Conservation (phyloP, 2,888 invertebrate species). For the Polydrusus pterygomalis region DNA sequence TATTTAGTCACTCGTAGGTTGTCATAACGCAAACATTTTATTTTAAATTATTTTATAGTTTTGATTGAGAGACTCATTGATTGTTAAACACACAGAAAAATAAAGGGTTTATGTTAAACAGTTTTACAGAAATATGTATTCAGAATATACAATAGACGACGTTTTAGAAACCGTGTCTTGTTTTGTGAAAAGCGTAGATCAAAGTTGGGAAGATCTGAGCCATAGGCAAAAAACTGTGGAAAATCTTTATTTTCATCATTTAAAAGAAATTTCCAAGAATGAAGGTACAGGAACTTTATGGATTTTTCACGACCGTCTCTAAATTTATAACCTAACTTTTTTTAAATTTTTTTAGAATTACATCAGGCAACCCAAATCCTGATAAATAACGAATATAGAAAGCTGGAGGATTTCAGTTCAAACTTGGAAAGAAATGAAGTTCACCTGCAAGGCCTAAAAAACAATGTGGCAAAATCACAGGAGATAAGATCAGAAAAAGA, state of each 20-base stretch:
- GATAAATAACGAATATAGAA: slow-evolving; percentile 5
- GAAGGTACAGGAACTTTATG: not conserved
- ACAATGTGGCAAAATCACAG: not conserved
- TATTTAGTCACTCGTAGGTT: too few relatives aligned
- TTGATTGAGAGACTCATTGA: too few relatives aligned
- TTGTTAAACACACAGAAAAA: too few relatives aligned
- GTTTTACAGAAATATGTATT: not conserved
- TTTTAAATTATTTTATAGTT: not conserved
- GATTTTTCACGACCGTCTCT: not conserved
- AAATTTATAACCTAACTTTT: not conserved
- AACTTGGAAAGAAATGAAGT: slow-evolving; percentile 17
- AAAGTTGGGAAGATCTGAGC: not conserved
- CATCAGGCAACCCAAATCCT: not conserved
- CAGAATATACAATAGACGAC: slow-evolving; percentile 4
- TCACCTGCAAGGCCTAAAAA: slow-evolving; percentile 3
- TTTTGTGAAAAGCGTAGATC: not conserved
- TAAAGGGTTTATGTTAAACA: too few relatives aligned
- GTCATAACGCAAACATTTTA: too few relatives aligned
- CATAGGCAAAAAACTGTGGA: not conserved
- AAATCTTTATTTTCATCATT: not conserved
- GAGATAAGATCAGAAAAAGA: slow-evolving; percentile 14
- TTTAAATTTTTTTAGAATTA: not conserved
- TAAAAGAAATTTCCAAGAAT: not conserved
- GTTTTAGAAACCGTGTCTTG: not conserved
- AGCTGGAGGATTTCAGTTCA: not conserved